phyloP scores from a whole-genome alignment of 2,797 vertebrate genomes.

The Micromesistius poutassou region DNA sequence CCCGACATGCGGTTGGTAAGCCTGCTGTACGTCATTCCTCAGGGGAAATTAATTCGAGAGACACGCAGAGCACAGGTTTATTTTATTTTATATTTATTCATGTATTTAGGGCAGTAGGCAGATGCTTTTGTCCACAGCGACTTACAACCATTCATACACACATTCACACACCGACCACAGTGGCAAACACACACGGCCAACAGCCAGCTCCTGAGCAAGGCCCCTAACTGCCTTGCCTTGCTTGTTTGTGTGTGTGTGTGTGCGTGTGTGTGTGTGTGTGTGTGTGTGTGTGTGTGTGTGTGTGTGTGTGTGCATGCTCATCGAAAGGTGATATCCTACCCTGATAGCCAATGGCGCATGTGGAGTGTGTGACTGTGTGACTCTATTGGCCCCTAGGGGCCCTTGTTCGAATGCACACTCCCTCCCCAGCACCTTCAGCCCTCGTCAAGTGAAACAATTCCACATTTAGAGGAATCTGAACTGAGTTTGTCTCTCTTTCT shows the following conservation, averaged over 20 bases:
- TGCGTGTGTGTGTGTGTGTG: conserved; percentile 19
- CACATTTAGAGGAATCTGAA: conserved; percentile 4
- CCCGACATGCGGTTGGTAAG: neutral
- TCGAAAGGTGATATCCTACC: neutral
- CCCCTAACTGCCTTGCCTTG: too few species aligned
- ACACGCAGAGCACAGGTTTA: neutral
- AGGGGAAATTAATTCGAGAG: neutral
- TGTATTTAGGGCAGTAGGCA: too few species aligned
- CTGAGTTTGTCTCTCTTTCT: neutral
- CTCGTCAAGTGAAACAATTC: neutral
- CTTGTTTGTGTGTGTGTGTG: conserved; percentile 2
- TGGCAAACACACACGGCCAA: too few species aligned
- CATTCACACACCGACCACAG: too few species aligned
- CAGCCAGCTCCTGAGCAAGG: too few species aligned
- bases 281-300: conserved; percentile 27
- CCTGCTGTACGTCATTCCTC: neutral
- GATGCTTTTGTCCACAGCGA: too few species aligned
- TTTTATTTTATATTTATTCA: too few species aligned
- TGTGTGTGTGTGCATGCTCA: neutral
- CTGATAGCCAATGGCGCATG: neutral
- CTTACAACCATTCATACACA: too few species aligned
- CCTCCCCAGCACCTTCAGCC: neutral
- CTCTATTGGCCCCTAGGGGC: neutral
- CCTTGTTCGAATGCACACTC: neutral
- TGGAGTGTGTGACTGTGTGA: neutral